These are phyloP conservation scores for Melangyna quadrimaculata DNA, from an alignment of 2,888 invertebrate species.

Conservation along the genomic window DNA sequence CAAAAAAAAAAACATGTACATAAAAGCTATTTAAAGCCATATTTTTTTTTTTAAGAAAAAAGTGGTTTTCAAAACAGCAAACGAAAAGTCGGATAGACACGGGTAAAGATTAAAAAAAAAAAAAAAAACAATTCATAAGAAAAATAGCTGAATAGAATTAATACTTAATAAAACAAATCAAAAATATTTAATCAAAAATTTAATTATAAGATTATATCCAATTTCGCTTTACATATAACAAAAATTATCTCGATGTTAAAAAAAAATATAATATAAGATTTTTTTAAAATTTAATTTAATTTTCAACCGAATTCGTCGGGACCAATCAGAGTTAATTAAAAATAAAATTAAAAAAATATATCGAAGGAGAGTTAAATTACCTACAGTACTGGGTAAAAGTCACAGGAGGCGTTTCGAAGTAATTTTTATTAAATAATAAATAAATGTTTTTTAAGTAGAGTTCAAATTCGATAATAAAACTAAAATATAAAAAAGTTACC, in stretches of 20 bases:
- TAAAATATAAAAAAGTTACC: constrained; percentile 49
- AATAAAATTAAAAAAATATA: constrained; percentile 31
- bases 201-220: constrained; percentile 18
- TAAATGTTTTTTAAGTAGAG: constrained; percentile 9
- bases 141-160: constrained; percentile 15
- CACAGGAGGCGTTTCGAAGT: constrained; percentile 41
- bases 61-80: constrained; percentile 52
- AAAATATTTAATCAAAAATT: constrained; percentile 44
- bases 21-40: constrained; percentile 53
- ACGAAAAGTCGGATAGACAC: constrained; percentile 71
- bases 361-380: neutral
- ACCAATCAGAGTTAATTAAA: constrained; percentile 53
- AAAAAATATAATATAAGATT: constrained; percentile 9
- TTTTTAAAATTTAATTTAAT: constrained; percentile 12
- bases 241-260: neutral
- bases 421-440: neutral
- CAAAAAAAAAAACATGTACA: constrained; percentile 37
- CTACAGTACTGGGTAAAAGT: neutral
- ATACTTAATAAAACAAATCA: constrained; percentile 21
- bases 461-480: constrained; percentile 52
- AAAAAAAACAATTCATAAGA: neutral
- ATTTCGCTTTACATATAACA: constrained; percentile 50
- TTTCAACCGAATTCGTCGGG: constrained; percentile 59
- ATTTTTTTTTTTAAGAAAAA: constrained; percentile 15
- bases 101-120: constrained; percentile 54